phyloP scores from a whole-genome alignment of 2,797 vertebrate genomes.

The Hippocampus kuda region DNA sequence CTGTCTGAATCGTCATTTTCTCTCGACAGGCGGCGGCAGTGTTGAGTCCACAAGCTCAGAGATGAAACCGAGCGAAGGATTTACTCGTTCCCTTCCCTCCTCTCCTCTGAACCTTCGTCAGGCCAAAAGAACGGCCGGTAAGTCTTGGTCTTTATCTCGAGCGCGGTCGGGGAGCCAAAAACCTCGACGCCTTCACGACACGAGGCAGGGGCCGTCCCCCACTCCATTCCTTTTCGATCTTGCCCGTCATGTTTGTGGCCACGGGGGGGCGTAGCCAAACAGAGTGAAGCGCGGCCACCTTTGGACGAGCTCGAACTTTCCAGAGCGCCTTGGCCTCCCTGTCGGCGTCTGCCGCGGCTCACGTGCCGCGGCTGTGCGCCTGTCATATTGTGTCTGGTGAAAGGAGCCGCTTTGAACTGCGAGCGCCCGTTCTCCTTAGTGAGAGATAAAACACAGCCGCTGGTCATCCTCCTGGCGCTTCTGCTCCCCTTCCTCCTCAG shows the following conservation, averaged over 20 bases:
- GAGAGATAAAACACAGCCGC: slow-evolving; percentile 30
- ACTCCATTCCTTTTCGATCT: not conserved
- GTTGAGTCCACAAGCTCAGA: slow-evolving; percentile 46
- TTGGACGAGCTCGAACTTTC: slow-evolving; percentile 1
- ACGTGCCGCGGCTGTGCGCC: slow-evolving; percentile 28
- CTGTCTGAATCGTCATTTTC: not conserved
- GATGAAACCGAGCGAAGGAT: slow-evolving; percentile 53
- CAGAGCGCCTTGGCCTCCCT: not conserved
- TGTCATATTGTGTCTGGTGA: slow-evolving; percentile 27
- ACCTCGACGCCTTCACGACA: not conserved
- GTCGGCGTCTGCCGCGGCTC: not conserved
- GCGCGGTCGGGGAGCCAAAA: not conserved
- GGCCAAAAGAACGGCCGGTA: slow-evolving; percentile 45
- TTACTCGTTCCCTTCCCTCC: slow-evolving; percentile 57
- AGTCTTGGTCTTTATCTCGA: not conserved
- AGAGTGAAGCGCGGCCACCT: not conserved
- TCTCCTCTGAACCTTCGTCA: slow-evolving; percentile 54
- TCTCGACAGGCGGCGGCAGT: slow-evolving; percentile 28
- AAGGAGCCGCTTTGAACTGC: slow-evolving; percentile 20
- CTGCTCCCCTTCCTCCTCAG: slow-evolving; percentile 1
- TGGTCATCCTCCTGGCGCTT: not conserved
- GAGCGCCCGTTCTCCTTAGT: slow-evolving; percentile 28
- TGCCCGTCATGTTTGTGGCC: not conserved
- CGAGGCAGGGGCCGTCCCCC: not conserved
- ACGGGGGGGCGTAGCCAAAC: not conserved